Evolutionary conservation across 2,888 invertebrate species (phyloP).

Genomic region (Eupeodes luniger): DNA sequence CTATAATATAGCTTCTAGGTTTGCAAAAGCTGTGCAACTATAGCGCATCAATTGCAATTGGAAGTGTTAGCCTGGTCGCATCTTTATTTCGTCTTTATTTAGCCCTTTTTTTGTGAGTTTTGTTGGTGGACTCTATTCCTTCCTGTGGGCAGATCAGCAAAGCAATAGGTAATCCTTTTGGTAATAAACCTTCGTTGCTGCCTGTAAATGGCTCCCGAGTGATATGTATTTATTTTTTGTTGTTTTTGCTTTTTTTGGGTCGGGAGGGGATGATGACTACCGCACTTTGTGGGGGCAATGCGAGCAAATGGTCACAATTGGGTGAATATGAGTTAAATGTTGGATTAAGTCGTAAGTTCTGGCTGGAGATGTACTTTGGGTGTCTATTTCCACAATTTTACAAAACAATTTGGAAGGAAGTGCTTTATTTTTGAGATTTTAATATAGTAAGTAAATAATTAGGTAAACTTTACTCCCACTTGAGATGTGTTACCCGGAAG

Average conservation of each 20-base stretch:
- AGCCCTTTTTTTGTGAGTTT: conserved; percentile 43
- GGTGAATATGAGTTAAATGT: conserved; percentile 22
- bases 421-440: too few species aligned
- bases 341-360: background rate
- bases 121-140: conserved; percentile 38
- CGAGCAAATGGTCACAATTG: conserved; percentile 48
- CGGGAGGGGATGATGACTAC: conserved; percentile 34
- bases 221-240: conserved; percentile 57
- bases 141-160: conserved; percentile 31
- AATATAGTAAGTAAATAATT: too few species aligned
- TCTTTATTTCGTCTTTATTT: conserved; percentile 74
- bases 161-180: conserved; percentile 71
- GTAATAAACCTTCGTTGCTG: conserved; percentile 73
- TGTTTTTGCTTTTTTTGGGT: conserved; percentile 8
- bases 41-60: conserved; percentile 76
- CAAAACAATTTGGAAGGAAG: too few species aligned
- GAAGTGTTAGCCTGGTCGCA: conserved; percentile 73
- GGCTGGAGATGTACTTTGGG: background rate
- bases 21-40: background rate
- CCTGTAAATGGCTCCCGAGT: conserved; percentile 73
- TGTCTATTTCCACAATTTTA: too few species aligned
- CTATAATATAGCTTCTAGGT: conserved; percentile 29
- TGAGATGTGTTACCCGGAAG: too few species aligned
- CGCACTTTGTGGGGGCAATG: conserved; percentile 63
- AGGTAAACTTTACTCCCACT: too few species aligned